Percentiles rank a stretch among this genome's conserved stretches.
phyloP scores from a whole-genome alignment of 2,888 invertebrate genomes.

The Diaperis boleti region DNA sequence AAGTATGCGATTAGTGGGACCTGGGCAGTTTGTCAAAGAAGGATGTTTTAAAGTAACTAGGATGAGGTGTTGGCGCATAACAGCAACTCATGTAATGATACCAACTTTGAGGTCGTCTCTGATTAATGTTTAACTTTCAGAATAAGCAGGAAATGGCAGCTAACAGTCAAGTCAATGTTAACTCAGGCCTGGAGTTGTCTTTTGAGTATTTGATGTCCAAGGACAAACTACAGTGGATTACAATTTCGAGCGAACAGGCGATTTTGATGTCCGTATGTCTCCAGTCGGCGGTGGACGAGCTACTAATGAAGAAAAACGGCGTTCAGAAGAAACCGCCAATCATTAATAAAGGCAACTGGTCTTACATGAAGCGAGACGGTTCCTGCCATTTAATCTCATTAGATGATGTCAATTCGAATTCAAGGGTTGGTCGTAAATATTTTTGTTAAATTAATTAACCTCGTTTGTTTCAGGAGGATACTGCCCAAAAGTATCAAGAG shows the following conservation, averaged over 20 bases:
- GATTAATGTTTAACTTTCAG: slow-evolving; percentile 46
- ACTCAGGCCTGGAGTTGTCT: slow-evolving; percentile 81
- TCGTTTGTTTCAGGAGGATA: slow-evolving; percentile 70
- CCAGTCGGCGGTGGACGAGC: slow-evolving; percentile 95
- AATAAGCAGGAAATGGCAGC: slow-evolving; percentile 58
- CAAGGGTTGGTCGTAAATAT: slow-evolving; percentile 29
- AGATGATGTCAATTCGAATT: slow-evolving; percentile 57
- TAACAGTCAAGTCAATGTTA: slow-evolving; percentile 54
- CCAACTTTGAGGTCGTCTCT: neutral
- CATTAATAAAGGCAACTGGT: slow-evolving; percentile 70
- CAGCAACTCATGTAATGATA: slow-evolving; percentile 73
- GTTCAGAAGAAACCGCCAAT: slow-evolving; percentile 63
- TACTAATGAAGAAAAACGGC: slow-evolving; percentile 81
- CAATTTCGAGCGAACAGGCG: slow-evolving; percentile 89
- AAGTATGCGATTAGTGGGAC: slow-evolving; percentile 74
- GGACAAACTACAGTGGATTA: slow-evolving; percentile 94
- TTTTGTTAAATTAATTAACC: slow-evolving; percentile 6
- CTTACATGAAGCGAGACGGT: slow-evolving; percentile 81
- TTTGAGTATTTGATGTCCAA: slow-evolving; percentile 95
- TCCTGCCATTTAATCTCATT: slow-evolving; percentile 75
- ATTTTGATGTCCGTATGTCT: slow-evolving; percentile 96
- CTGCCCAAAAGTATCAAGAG: slow-evolving; percentile 71
- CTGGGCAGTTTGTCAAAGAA: slow-evolving; percentile 77
- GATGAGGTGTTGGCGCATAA: slow-evolving; percentile 98
- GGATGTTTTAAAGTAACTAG: slow-evolving; percentile 93